These are phyloP conservation scores for Dryadula phaetusa DNA, from an alignment of 2,888 invertebrate genomes.

Conservation along the genomic window DNA sequence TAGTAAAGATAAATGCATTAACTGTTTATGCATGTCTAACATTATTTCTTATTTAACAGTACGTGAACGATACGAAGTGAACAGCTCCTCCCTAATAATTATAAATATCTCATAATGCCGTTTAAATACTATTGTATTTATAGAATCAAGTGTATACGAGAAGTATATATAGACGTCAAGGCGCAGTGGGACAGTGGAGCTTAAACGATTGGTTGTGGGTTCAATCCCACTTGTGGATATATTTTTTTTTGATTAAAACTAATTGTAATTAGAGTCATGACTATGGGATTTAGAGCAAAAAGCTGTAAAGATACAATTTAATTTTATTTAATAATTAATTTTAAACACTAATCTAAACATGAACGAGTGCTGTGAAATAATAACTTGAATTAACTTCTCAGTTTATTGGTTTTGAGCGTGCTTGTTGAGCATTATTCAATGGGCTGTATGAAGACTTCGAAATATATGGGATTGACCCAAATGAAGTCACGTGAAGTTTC, in stretches of 20 bases:
- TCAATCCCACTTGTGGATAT: too few species aligned
- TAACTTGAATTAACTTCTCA: not conserved
- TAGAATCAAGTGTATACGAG: too few species aligned
- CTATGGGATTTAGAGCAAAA: too few species aligned
- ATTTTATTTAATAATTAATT: too few species aligned
- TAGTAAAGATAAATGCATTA: slow-evolving; percentile 17
- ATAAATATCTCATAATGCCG: not conserved
- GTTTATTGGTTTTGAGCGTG: slow-evolving; percentile 14
- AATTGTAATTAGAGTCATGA: too few species aligned
- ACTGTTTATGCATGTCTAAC: slow-evolving; percentile 20
- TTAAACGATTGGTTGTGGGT: too few species aligned
- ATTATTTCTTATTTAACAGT: slow-evolving; percentile 16
- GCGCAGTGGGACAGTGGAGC: too few species aligned
- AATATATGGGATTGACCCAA: not conserved
- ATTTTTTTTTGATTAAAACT: too few species aligned
- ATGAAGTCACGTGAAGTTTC: slow-evolving; percentile 4
- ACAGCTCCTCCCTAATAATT: slow-evolving; percentile 2
- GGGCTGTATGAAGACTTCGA: not conserved
- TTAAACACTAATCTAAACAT: too few species aligned
- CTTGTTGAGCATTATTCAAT: not conserved
- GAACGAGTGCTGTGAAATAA: too few species aligned
- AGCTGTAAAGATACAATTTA: too few species aligned
- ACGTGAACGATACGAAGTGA: not conserved
- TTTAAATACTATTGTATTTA: slow-evolving; percentile 1
- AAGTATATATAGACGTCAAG: too few species aligned